Evolutionary conservation across 2,113 vertebrate genomes (phyloP).

Genomic region (Trinectes maculatus): DNA sequence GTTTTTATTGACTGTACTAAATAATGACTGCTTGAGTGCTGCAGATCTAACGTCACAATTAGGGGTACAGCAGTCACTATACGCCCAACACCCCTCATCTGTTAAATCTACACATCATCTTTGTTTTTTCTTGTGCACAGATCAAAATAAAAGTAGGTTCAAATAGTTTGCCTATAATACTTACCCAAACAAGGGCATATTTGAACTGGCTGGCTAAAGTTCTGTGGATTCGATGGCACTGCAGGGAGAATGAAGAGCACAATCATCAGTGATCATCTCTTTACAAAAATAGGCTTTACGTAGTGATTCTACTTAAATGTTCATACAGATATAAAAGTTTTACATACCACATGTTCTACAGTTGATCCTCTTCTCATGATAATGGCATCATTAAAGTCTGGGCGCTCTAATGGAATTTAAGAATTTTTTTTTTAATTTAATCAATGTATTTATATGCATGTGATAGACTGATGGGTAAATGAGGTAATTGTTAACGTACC

Average conservation of each 20-base stretch:
- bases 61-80: too few species aligned
- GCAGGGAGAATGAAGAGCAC: slow-evolving; percentile 12
- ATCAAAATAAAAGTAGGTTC: background rate
- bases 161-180: slow-evolving; percentile 50
- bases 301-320: too few species aligned
- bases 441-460: background rate
- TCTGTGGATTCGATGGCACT: slow-evolving; percentile 98
- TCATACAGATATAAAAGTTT: too few species aligned
- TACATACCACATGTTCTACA: slow-evolving; percentile 95
- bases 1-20: too few species aligned
- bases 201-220: slow-evolving; percentile 97
- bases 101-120: too few species aligned
- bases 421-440: background rate
- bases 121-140: background rate
- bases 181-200: slow-evolving; percentile 98
- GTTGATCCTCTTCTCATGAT: slow-evolving; percentile 94
- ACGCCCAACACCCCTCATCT: too few species aligned
- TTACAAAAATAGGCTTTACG: too few species aligned
- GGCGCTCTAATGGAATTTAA: slow-evolving; percentile 84
- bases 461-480: background rate
- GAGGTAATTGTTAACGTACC: slow-evolving; percentile 74
- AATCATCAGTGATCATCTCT: background rate
- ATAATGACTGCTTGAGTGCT: too few species aligned
- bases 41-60: too few species aligned
- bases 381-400: slow-evolving; percentile 95